These are phyloP conservation scores for Acrocyrtus sp. DNA, from an alignment of 2,888 invertebrate species.

Conservation along the genomic window DNA sequence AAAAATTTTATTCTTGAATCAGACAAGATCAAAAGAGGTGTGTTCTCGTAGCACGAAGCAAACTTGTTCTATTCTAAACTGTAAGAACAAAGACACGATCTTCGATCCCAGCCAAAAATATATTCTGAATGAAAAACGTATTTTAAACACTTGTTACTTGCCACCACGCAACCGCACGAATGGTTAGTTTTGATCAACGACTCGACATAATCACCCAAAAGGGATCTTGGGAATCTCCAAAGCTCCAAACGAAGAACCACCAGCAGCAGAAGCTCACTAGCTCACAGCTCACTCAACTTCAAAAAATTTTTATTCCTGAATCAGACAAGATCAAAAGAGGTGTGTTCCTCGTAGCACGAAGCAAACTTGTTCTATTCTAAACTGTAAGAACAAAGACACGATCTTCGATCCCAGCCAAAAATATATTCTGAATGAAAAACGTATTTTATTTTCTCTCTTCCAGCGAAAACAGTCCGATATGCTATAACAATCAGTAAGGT, in stretches of 20 bases:
- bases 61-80: not conserved
- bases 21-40: constrained; percentile 3
- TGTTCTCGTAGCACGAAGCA: not conserved
- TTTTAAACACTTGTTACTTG: too few species aligned
- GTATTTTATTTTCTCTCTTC: too few species aligned
- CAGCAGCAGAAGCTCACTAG: too few species aligned
- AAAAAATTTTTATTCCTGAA: too few species aligned
- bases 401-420: constrained; percentile 5
- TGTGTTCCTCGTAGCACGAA: not conserved
- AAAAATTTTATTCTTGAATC: too few species aligned
- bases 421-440: constrained; percentile 21
- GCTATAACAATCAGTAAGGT: constrained; percentile 5
- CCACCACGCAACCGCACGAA: too few species aligned
- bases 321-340: constrained; percentile 3
- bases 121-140: constrained; percentile 20
- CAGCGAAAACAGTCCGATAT: not conserved
- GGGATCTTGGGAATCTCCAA: too few species aligned
- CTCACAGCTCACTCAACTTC: too few species aligned
- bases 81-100: constrained; percentile 27
- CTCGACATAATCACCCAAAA: too few species aligned
- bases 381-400: constrained; percentile 25
- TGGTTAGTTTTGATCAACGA: too few species aligned
- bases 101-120: constrained; percentile 1
- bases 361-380: not conserved
- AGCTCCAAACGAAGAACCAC: too few species aligned